Evolutionary conservation across 2,797 vertebrate species (phyloP).

Genomic region (Paratrypauchen microcephalus): DNA sequence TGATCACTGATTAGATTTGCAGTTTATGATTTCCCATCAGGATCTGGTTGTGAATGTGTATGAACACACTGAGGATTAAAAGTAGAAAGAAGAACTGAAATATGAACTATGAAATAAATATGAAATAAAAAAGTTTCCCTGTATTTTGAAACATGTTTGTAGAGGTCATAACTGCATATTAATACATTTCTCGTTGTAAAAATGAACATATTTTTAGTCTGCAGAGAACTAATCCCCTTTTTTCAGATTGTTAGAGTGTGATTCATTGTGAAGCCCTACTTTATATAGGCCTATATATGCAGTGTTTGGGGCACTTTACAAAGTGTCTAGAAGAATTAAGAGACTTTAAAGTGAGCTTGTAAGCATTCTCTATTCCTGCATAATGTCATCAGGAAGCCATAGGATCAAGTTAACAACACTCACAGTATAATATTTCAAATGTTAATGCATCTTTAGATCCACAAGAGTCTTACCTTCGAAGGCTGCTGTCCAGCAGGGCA

Average conservation of each 20-base stretch:
- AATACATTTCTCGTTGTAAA: background rate
- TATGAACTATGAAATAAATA: too few species aligned
- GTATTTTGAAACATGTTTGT: background rate
- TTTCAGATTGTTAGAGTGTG: background rate
- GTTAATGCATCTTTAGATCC: background rate
- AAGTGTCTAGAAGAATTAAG: background rate
- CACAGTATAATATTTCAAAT: background rate
- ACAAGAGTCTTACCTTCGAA: slow-evolving; percentile 72
- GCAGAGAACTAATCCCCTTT: background rate
- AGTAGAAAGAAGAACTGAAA: too few species aligned
- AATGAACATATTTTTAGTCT: background rate
- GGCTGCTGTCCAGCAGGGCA: slow-evolving; percentile 88
- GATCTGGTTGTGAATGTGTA: too few species aligned
- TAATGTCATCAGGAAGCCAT: background rate
- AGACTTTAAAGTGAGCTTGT: background rate
- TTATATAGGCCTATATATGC: too few species aligned
- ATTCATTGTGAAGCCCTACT: background rate
- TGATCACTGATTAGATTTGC: too few species aligned
- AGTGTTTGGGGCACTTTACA: background rate
- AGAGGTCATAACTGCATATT: background rate
- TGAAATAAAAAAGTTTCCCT: background rate
- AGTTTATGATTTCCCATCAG: too few species aligned
- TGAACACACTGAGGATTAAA: too few species aligned
- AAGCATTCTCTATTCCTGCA: background rate
- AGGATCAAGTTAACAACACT: background rate